Base-by-base conservation (phyloP, 2,113 vertebrate species). In the Ceratotherium simum region DNA sequence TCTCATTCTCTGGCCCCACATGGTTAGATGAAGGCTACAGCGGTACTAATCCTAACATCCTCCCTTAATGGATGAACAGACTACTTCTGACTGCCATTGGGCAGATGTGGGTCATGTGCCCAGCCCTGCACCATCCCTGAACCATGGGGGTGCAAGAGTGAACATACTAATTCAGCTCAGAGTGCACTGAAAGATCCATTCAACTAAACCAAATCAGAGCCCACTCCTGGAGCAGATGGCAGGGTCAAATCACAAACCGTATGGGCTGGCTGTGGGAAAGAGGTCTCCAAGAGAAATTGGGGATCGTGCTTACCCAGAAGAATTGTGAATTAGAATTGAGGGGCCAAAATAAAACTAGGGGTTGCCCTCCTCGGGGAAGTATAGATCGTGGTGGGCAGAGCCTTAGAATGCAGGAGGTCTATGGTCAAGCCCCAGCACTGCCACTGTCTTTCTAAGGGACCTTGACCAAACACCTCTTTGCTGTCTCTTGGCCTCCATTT, bases 221-320 rank as follows among this genome's bases (percentile, higher is more conserved):
- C 56, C 12, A 10, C 42, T 25, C 33, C 79, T 29, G 12, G n/a
- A 33, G 27, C 33, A 58, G 54, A 72, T 2, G 73, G 27, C 23
- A 46, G 79, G 2, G 56, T 62, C 46, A 13, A 0, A n/a, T 75
- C 17, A 18, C 18, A n/a, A 29, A 23, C 4, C 0, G 0, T 27
- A 2, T n/a, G 33, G 42, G 29, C 64, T 93, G 39, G 36, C 48
- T 64, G 1, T 62, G 58, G 8, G 16, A 29, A 17, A 81, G 12
- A 31, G 12, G 18, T 78, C 73, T 56, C 48, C 31, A 62, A 31
- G n/a, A 64, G 58, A 65, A 83, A 85, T 56, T 6, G 62, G 48
- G 9, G 9, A 20, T 62, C 10, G 17, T 36, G 25, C 14, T 62
- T 83, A 65, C 67, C 21, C 7, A 58, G 36, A 56, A 70, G 29